These are phyloP conservation scores for Scolopax bukidnonensis DNA, from an alignment of 2,797 vertebrate species.

Conservation along the genomic window DNA sequence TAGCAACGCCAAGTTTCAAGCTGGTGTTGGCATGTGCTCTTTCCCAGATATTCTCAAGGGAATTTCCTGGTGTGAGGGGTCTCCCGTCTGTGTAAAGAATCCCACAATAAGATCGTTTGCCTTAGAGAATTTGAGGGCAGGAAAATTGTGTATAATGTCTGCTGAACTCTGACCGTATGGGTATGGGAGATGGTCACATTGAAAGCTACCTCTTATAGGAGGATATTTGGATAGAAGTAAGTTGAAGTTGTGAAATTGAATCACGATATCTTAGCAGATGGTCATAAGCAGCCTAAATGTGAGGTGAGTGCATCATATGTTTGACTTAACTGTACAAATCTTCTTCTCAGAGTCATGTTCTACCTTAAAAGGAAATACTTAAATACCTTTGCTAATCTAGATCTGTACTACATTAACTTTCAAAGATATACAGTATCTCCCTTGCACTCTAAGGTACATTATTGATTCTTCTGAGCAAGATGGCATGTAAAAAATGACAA, in stretches of 20 bases:
- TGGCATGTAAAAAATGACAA: constrained; percentile 11
- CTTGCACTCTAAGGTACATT: not conserved
- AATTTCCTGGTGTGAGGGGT: not conserved
- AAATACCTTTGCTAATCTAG: constrained; percentile 30
- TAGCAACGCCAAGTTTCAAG: not conserved
- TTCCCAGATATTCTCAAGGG: not conserved
- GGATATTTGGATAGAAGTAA: not conserved
- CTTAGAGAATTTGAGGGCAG: not conserved
- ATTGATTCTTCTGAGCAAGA: constrained; percentile 4
- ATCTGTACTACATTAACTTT: constrained; percentile 8
- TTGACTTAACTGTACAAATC: not conserved
- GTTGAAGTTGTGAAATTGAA: constrained; percentile 30
- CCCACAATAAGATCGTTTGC: not conserved
- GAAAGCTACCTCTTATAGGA: not conserved
- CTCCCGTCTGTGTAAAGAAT: not conserved
- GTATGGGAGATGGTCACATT: not conserved
- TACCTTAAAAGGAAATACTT: constrained; percentile 23
- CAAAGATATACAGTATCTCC: not conserved
- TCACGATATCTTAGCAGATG: not conserved
- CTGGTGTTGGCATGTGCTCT: not conserved
- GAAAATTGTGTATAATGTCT: not conserved
- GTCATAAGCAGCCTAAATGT: not conserved
- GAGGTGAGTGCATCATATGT: not conserved
- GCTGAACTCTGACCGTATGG: not conserved
- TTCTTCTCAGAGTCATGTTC: not conserved